A percentile compares a stretch with the other conserved stretches of the same genome.
These are phyloP conservation scores for Scylla paramamosain DNA, from an alignment of 1,140 invertebrate genomes.

Conservation along the genomic window DNA sequence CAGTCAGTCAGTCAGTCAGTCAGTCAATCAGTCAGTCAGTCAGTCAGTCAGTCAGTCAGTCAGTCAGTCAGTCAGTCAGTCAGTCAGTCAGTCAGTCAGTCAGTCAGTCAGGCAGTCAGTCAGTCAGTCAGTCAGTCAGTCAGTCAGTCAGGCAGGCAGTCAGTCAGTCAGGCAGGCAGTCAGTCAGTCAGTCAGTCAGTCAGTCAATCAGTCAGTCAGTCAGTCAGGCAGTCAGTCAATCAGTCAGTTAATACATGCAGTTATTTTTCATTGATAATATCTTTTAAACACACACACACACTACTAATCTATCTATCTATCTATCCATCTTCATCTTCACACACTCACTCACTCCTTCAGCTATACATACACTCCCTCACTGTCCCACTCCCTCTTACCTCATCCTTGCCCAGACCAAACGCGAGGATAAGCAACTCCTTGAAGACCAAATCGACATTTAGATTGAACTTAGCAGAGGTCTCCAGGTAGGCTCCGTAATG, in stretches of 20 bases:
- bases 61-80: not conserved
- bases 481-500: constrained; percentile 77
- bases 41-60: not conserved
- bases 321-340: not conserved
- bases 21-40: too few species aligned
- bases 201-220: too few species aligned
- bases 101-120: not conserved
- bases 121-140: not conserved
- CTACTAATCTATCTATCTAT: not conserved
- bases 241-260: too few species aligned
- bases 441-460: constrained; percentile 78
- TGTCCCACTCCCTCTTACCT: not conserved
- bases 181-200: not conserved
- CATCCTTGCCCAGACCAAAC: constrained; percentile 65
- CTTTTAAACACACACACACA: too few species aligned
- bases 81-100: not conserved
- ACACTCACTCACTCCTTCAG: not conserved
- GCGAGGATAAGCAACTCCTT: constrained; percentile 77
- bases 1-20: constrained; percentile 1
- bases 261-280: too few species aligned
- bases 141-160: constrained; percentile 7
- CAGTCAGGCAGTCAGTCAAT: too few species aligned
- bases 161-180: constrained; percentile 7
- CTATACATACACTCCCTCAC: not conserved
- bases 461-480: constrained; percentile 79